Conservation (phyloP, 2,113 vertebrate species). For the Nyctereutes procyonoides region DNA sequence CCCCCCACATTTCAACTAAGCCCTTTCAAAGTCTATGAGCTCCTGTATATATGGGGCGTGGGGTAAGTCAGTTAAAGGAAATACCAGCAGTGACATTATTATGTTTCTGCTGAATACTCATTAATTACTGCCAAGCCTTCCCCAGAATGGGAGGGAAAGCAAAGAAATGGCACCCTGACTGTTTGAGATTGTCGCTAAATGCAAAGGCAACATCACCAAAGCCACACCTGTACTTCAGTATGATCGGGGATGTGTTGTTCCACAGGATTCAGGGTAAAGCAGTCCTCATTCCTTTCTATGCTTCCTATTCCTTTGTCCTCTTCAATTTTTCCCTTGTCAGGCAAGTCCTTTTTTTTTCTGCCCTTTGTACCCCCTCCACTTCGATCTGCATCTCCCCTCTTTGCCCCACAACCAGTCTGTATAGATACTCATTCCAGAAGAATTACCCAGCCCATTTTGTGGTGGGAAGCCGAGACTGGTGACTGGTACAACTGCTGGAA, state of each 20-base stretch:
- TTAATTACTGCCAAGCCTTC: conserved; percentile 1
- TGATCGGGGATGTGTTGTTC: background rate
- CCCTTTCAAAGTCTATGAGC: background rate
- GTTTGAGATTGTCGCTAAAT: background rate
- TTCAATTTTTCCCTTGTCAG: background rate
- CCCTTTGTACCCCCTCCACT: conserved; percentile 70
- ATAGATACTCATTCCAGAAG: conserved; percentile 54
- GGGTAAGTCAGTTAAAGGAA: background rate
- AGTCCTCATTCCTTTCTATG: background rate
- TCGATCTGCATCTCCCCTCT: conserved; percentile 65
- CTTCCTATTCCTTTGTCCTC: conserved; percentile 66
- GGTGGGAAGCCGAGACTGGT: conserved; percentile 64
- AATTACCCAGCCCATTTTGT: conserved; percentile 52
- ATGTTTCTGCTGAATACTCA: background rate
- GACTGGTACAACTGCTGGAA: conserved; percentile 70
- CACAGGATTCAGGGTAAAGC: background rate
- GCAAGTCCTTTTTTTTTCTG: conserved; percentile 3
- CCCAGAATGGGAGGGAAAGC: background rate
- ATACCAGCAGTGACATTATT: background rate
- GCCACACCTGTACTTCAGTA: background rate
- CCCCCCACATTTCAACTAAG: background rate
- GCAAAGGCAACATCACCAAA: background rate
- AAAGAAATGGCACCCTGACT: background rate
- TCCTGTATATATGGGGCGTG: background rate
- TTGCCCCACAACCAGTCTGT: conserved; percentile 3